These are phyloP conservation scores for Chymomyza amoena DNA, from an alignment of 2,888 invertebrate genomes.

Conservation along the genomic window DNA sequence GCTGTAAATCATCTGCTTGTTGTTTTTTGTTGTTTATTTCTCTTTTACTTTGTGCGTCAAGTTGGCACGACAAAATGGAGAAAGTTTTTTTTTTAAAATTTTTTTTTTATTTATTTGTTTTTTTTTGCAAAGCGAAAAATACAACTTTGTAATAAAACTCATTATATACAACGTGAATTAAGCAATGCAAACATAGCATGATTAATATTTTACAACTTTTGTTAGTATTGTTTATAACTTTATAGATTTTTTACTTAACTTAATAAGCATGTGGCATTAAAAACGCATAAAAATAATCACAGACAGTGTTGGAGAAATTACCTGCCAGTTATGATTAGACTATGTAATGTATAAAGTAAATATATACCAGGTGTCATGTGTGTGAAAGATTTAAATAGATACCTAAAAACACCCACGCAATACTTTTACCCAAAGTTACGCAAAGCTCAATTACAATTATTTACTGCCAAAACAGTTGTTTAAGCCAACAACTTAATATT, in stretches of 20 bases:
- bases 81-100: constrained; percentile 51
- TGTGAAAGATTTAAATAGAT: background rate
- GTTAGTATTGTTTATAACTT: background rate
- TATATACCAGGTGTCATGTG: background rate
- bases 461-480: background rate
- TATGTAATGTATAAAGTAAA: background rate
- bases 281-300: constrained; percentile 62
- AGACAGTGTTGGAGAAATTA: background rate
- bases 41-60: constrained; percentile 52
- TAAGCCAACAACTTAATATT: background rate
- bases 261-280: constrained; percentile 39
- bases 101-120: background rate
- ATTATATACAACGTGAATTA: constrained; percentile 49
- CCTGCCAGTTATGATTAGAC: constrained; percentile 15
- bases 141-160: constrained; percentile 45
- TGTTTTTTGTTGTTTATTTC: constrained; percentile 47
- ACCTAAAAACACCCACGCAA: background rate
- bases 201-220: constrained; percentile 24
- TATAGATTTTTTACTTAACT: background rate
- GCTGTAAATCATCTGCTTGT: constrained; percentile 68
- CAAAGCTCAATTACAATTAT: background rate
- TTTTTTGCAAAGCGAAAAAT: constrained; percentile 43
- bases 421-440: background rate
- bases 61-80: constrained; percentile 66
- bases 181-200: constrained; percentile 40